A percentile compares a stretch with the other conserved stretches of the same genome.
phyloP scores from a whole-genome alignment of 2,113 vertebrate species.

The Gymnobelideus leadbeateri region DNA sequence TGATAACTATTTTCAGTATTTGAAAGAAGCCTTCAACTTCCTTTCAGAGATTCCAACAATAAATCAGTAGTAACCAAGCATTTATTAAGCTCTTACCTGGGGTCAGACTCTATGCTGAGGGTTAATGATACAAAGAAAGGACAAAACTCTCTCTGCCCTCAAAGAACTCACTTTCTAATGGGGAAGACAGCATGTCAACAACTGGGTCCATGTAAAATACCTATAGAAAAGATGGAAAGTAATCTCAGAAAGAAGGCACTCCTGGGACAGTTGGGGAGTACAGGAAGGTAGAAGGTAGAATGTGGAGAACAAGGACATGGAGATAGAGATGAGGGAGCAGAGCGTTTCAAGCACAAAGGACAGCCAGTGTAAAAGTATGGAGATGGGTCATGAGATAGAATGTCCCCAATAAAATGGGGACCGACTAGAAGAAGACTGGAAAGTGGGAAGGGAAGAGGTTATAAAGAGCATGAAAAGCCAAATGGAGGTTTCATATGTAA shows the following conservation, averaged over 20 bases:
- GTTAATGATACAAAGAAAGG: slow-evolving; percentile 24
- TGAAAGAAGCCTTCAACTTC: not conserved
- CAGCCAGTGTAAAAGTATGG: not conserved
- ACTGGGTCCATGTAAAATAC: not conserved
- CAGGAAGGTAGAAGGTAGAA: not conserved
- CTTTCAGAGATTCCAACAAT: not conserved
- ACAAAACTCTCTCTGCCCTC: not conserved
- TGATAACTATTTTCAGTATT: not conserved
- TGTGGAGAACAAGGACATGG: not conserved
- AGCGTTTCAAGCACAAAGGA: not conserved
- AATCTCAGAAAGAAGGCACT: not conserved
- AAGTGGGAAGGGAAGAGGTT: too few species aligned
- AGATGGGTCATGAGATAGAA: not conserved
- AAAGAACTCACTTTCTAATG: not conserved
- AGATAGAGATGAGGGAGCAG: not conserved
- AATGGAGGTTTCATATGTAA: not conserved
- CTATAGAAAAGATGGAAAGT: not conserved
- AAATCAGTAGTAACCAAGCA: not conserved
- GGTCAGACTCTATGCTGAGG: not conserved
- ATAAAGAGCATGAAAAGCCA: not conserved
- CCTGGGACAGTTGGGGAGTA: not conserved
- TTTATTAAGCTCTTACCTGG: not conserved
- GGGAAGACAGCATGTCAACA: not conserved
- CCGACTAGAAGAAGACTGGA: too few species aligned
- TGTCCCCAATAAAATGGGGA: too few species aligned